These are phyloP conservation scores for Geotrypetes seraphini DNA, from an alignment of 2,797 vertebrate species.

Conservation along the genomic window DNA sequence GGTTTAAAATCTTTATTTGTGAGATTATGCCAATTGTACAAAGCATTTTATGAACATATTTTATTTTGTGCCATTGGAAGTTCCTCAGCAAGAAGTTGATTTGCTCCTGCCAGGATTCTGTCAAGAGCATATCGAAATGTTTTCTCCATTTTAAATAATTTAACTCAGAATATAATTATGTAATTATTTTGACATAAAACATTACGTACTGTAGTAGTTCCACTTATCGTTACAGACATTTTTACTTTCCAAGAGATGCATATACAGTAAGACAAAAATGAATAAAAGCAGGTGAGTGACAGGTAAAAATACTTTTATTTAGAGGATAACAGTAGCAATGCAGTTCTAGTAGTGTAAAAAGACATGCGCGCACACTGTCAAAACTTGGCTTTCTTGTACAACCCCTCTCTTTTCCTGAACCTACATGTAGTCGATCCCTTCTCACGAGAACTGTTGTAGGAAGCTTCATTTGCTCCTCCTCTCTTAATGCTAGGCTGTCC, in stretches of 20 bases:
- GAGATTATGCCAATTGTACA: no score
- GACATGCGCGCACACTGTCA: slow-evolving; percentile 30
- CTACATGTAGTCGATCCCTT: no score
- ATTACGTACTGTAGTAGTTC: slow-evolving; percentile 45
- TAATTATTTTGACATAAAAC: slow-evolving; percentile 66
- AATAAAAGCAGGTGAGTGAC: slow-evolving; percentile 46
- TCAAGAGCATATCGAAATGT: slow-evolving; percentile 56
- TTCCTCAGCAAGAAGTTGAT: slow-evolving; percentile 35
- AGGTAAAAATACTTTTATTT: slow-evolving; percentile 46
- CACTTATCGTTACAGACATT: slow-evolving; percentile 54
- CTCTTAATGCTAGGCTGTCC: no score
- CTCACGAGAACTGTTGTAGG: no score
- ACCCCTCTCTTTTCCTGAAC: no score
- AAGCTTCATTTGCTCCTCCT: no score
- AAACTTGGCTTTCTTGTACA: slow-evolving; percentile 19
- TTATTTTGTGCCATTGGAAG: slow-evolving; percentile 5
- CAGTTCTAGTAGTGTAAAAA: slow-evolving; percentile 29
- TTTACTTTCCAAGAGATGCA: slow-evolving; percentile 44
- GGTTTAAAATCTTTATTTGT: no score
- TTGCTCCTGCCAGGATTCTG: slow-evolving; percentile 42
- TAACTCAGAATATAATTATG: slow-evolving; percentile 55
- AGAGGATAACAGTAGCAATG: slow-evolving; percentile 39
- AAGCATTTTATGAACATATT: no score
- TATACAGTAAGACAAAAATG: slow-evolving; percentile 44
- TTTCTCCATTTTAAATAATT: slow-evolving; percentile 58